A percentile compares a stretch with the other conserved stretches of the same genome.
phyloP scores from a whole-genome alignment of 2,797 vertebrate species.

The Iguana delicatissima region DNA sequence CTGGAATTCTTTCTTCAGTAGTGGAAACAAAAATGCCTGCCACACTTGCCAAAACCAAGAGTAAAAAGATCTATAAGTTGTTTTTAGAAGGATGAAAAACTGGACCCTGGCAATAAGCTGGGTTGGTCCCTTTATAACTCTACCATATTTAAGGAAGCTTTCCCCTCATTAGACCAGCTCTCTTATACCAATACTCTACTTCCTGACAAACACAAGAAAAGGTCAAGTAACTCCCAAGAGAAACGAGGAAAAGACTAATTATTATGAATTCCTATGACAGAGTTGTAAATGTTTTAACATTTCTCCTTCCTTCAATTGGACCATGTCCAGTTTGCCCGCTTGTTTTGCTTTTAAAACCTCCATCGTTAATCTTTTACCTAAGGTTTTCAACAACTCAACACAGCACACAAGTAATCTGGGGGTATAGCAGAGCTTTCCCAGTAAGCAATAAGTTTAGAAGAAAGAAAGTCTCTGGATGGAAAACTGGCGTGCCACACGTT shows the following conservation, averaged over 20 bases:
- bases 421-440: background rate
- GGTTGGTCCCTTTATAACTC: background rate
- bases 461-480: background rate
- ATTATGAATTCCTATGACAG: background rate
- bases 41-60: background rate
- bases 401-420: background rate
- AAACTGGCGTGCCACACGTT: background rate
- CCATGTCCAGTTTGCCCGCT: background rate
- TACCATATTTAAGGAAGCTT: background rate
- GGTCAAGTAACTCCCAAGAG: background rate
- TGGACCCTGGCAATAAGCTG: background rate
- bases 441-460: background rate
- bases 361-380: background rate
- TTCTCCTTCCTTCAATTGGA: background rate
- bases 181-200: background rate
- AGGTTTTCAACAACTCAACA: background rate
- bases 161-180: background rate
- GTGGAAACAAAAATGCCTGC: background rate
- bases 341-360: background rate
- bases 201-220: background rate
- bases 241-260: background rate
- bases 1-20: background rate
- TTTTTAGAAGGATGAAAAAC: background rate
- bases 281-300: background rate
- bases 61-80: background rate